Conservation (phyloP, 2,888 invertebrate genomes). For the Geophilus truncorum region DNA sequence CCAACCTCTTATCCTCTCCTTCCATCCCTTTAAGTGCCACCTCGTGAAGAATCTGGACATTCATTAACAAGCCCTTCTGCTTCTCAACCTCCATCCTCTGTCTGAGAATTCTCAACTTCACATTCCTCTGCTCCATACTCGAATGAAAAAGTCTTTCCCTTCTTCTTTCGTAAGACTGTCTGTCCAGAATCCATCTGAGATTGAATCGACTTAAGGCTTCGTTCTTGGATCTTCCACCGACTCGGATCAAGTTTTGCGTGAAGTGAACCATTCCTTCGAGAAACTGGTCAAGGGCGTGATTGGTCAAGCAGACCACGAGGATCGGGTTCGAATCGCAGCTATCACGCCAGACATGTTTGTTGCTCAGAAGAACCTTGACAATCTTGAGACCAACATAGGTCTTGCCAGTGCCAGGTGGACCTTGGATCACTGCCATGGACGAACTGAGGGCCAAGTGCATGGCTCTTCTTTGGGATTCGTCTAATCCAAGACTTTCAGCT, state of each 20-base stretch:
- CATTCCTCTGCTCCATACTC: neutral
- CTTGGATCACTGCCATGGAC: constrained; percentile 48
- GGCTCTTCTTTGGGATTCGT: constrained; percentile 44
- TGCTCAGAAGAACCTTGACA: constrained; percentile 44
- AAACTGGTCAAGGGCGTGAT: constrained; percentile 83
- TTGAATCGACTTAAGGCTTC: neutral
- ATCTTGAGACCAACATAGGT: constrained; percentile 49
- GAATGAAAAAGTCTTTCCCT: neutral
- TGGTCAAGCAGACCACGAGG: constrained; percentile 74
- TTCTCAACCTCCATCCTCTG: neutral
- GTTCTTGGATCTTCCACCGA: constrained; percentile 63
- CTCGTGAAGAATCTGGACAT: neutral
- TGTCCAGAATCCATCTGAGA: neutral
- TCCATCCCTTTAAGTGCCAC: neutral
- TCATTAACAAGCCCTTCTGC: neutral
- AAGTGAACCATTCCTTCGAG: constrained; percentile 61
- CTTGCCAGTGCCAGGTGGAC: constrained; percentile 55
- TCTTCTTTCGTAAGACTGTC: neutral
- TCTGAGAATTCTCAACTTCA: neutral
- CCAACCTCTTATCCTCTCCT: neutral
- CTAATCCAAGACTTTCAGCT: constrained; percentile 40
- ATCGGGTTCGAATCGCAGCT: constrained; percentile 53
- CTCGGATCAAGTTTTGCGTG: constrained; percentile 58
- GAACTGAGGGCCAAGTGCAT: constrained; percentile 42
- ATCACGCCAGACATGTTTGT: constrained; percentile 37